Conservation (phyloP, 2,113 vertebrate genomes). For the Tamias sibiricus region DNA sequence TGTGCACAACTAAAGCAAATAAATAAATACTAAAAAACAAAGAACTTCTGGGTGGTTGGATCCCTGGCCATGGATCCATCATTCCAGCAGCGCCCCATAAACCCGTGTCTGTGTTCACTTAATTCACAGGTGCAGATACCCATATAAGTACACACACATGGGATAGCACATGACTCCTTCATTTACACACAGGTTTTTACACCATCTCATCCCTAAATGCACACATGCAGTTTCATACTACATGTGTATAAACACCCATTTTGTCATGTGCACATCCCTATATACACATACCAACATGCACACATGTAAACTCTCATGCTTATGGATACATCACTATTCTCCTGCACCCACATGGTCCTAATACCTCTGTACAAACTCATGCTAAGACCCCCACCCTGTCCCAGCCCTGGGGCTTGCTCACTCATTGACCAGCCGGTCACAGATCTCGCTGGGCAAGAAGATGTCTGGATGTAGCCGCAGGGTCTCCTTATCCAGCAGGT, state of each 20-base stretch:
- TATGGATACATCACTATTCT: neutral
- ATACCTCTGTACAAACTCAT: neutral
- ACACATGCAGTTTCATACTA: neutral
- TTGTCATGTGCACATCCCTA: neutral
- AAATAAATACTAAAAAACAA: too few relatives aligned
- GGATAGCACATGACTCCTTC: neutral
- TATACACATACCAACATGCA: neutral
- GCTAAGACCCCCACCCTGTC: neutral
- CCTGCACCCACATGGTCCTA: neutral
- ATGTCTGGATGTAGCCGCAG: conserved; percentile 94
- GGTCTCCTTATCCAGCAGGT: conserved; percentile 92
- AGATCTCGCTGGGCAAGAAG: conserved; percentile 98
- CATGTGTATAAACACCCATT: accelerated
- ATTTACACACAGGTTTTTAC: neutral
- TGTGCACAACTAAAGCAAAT: too few relatives aligned
- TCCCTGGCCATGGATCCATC: neutral
- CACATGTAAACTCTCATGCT: neutral
- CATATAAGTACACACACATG: neutral
- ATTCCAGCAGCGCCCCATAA: neutral
- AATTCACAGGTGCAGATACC: neutral
- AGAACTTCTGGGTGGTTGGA: neutral
- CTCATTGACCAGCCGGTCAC: conserved; percentile 97
- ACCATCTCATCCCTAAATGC: neutral
- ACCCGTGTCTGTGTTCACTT: neutral
- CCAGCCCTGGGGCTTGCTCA: conserved; percentile 78